Percentiles rank a stretch among this genome's conserved stretches.
Conservation (phyloP, 2,113 vertebrate species). For the Bolborhynchus lineola region DNA sequence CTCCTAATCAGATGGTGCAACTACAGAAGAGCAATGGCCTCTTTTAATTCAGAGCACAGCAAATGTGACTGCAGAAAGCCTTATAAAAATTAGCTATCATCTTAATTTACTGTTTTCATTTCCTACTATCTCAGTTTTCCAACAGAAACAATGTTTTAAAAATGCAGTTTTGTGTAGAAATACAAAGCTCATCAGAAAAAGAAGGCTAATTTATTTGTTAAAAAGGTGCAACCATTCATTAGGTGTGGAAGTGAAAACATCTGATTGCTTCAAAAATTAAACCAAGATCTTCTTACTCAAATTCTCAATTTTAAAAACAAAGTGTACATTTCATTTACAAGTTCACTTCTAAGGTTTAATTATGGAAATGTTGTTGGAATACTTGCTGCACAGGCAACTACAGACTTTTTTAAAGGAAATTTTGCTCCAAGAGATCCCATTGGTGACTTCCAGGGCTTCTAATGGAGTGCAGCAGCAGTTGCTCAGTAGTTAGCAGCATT, state of each 20-base stretch:
- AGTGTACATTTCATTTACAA: background rate
- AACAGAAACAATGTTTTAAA: background rate
- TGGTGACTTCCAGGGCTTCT: background rate
- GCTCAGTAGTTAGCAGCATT: background rate
- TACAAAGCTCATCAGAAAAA: background rate
- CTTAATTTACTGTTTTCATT: background rate
- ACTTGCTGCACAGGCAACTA: background rate
- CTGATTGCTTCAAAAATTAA: background rate
- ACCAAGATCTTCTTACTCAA: background rate
- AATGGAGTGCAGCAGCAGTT: background rate
- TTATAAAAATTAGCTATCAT: background rate
- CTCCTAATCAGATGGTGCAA: background rate
- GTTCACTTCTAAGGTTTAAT: background rate
- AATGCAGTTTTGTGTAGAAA: background rate
- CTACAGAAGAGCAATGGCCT: background rate
- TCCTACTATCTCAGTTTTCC: background rate
- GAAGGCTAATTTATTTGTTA: background rate
- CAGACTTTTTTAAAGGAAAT: background rate
- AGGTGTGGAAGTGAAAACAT: background rate
- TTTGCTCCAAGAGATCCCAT: background rate
- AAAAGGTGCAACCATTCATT: rapidly evolving
- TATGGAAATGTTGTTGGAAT: background rate
- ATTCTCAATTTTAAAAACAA: background rate
- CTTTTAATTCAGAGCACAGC: background rate
- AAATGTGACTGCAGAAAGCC: background rate